Evolutionary conservation across 2,113 vertebrate genomes (phyloP), one percentile per base, ranked within the genome.

Genomic region (Scolopax mira): DNA sequence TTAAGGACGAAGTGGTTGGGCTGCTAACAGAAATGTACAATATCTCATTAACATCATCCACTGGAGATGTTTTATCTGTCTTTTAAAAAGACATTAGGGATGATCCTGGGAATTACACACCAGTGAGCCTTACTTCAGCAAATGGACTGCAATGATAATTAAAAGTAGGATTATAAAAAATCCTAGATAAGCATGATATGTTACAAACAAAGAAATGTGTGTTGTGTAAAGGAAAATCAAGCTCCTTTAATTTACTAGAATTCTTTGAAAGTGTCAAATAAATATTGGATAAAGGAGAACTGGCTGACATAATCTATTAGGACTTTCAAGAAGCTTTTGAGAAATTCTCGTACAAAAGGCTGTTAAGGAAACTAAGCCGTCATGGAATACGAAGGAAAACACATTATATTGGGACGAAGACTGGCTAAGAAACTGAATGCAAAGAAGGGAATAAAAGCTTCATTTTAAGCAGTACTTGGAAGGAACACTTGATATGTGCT

Each of bases 271-370:
- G 35, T 84, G 52, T 90, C 77, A 91, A 86, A 93, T 92, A 91
- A 95, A 93, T 90, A 94, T n/a, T 86, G 57, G 65, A 80, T 93
- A 96, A 94, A 95, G 79, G 37, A 80, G 57, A 86, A 84, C n/a
- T 23, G 44, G 46, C 46, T 94, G 85, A 91, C 69, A 93, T 90
- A 94, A 92, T 88, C 88, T 96, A 55, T 69, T 55, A 94, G 85
- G 73, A 94, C 57, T 92, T 97, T 84, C 79, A 92, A 88, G 79
- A 86, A 95, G 44, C 85, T 93, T 96, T 93, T 92, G 92, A 90
- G 79, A 94, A 90, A 96, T 93, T 95, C 42, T 84, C 39, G 86
- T n/a, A 60, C 48, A 81, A 84, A 94, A 89, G 71, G n/a, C 90
- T 95, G 72, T 81, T 90, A 84, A 94, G 79, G 28, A 88, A 89